These are phyloP conservation scores for Sternotherus odoratus DNA, from an alignment of 2,797 vertebrate species.

Conservation along the genomic window DNA sequence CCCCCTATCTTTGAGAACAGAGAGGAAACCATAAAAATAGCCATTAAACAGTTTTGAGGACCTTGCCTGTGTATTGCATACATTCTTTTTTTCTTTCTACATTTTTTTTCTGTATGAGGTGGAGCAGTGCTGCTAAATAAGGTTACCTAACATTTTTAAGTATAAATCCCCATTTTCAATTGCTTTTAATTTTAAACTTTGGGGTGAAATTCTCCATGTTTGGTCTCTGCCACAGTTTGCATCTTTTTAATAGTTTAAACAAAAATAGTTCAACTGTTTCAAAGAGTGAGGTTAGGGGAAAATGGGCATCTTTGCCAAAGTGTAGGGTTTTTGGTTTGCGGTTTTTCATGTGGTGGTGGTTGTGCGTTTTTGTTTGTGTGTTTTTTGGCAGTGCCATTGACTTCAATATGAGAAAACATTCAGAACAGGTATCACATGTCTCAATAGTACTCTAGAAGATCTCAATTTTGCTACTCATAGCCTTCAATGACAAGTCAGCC, in stretches of 20 bases:
- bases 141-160: not conserved
- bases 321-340: accelerated
- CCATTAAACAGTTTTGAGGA: not conserved
- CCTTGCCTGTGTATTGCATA: not conserved
- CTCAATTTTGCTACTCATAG: not conserved
- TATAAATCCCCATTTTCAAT: not conserved
- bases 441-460: not conserved
- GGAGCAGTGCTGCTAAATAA: not conserved
- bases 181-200: not conserved
- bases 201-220: not conserved
- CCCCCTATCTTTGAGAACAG: not conserved
- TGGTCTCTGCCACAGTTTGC: not conserved
- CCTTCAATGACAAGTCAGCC: not conserved
- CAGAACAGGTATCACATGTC: not conserved
- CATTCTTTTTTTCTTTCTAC: not conserved
- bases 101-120: not conserved
- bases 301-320: not conserved
- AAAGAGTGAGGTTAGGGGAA: not conserved
- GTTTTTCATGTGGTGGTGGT: too few relatives aligned
- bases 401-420: not conserved
- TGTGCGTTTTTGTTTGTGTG: accelerated
- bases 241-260: not conserved
- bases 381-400: not conserved
- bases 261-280: not conserved
- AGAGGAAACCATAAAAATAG: not conserved